phyloP scores from a whole-genome alignment of 2,888 invertebrate species.

The Eilema depressum region DNA sequence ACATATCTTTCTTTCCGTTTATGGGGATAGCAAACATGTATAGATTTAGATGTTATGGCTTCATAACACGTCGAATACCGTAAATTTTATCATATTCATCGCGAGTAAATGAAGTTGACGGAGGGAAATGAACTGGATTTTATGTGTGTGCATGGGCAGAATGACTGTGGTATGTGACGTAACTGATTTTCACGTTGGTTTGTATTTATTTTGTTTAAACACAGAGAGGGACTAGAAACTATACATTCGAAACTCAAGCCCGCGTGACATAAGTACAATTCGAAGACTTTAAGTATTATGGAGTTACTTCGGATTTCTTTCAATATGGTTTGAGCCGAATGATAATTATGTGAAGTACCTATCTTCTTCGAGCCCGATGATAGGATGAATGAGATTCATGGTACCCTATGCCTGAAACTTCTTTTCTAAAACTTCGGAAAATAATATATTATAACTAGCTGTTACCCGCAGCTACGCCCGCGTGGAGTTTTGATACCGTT shows the following conservation, averaged over 20 bases:
- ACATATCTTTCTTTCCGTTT: constrained; percentile 12
- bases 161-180: background rate
- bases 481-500: too few species aligned
- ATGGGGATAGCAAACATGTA: background rate
- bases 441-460: too few species aligned
- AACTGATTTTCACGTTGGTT: background rate
- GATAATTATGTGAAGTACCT: too few species aligned
- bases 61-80: constrained; percentile 8
- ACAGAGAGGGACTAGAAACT: background rate
- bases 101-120: constrained; percentile 22
- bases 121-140: constrained; percentile 28
- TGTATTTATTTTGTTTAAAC: background rate
- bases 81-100: constrained; percentile 27
- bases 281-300: background rate
- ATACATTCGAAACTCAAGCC: background rate
- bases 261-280: background rate
- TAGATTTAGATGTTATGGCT: constrained; percentile 10
- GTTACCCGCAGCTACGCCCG: too few species aligned
- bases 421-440: too few species aligned
- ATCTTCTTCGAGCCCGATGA: too few species aligned
- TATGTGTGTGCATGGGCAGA: constrained; percentile 10
- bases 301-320: background rate
- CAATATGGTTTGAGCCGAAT: background rate
- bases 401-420: too few species aligned
- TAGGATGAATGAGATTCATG: too few species aligned